A percentile compares a stretch with the other conserved stretches of the same genome.
Evolutionary conservation across 2,113 vertebrate genomes (phyloP).

Genomic region (Danionella cerebrum): DNA sequence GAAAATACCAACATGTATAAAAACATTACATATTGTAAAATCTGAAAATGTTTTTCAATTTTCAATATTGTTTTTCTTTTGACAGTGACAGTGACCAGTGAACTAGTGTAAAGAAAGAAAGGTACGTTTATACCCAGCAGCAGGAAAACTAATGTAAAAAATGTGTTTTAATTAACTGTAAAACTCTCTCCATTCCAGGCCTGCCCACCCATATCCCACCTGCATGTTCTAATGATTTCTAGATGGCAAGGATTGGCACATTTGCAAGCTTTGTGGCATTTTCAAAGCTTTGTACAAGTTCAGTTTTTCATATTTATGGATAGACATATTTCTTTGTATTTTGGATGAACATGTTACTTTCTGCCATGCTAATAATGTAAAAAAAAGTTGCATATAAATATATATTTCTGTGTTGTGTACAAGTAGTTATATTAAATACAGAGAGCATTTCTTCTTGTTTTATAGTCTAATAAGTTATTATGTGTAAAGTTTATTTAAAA

Average conservation of each 20-base stretch:
- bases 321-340: too few relatives aligned
- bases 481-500: constrained; percentile 1
- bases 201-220: not conserved
- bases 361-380: not conserved
- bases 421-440: not conserved
- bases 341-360: not conserved
- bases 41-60: not conserved
- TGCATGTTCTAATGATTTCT: not conserved
- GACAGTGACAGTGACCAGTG: constrained; percentile 15
- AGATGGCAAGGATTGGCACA: too few relatives aligned
- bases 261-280: too few relatives aligned
- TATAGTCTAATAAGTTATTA: not conserved
- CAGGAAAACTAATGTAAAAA: too few relatives aligned
- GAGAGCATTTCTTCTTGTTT: not conserved
- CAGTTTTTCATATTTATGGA: too few relatives aligned
- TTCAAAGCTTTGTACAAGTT: not conserved
- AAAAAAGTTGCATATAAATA: not conserved
- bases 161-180: not conserved
- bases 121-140: constrained; percentile 39
- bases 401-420: not conserved
- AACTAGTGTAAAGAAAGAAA: constrained; percentile 12
- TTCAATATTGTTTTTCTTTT: not conserved
- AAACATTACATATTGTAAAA: too few relatives aligned
- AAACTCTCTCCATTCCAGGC: not conserved
- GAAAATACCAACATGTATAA: not conserved